These are phyloP conservation scores for Pollenia griseotomentosa DNA, from an alignment of 2,888 invertebrate genomes.

Conservation along the genomic window DNA sequence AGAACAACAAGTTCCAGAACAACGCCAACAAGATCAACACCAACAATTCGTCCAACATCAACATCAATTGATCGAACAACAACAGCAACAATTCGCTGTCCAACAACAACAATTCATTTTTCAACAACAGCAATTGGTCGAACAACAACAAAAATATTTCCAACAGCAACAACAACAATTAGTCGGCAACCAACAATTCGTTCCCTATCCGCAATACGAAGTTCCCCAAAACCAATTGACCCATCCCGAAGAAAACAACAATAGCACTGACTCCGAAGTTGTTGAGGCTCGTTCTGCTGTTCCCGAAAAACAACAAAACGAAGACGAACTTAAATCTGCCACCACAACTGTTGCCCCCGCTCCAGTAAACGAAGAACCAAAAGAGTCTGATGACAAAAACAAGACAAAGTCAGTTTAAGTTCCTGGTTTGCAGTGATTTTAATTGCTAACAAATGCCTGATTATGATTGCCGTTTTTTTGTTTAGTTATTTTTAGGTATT, in stretches of 20 bases:
- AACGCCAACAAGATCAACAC: conserved; percentile 34
- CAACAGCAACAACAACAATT: conserved; percentile 62
- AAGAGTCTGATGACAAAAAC: conserved; percentile 45
- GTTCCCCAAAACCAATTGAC: conserved; percentile 65
- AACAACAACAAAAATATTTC: conserved; percentile 64
- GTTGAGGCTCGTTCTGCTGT: conserved; percentile 78
- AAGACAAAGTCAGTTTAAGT: conserved; percentile 59
- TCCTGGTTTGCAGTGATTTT: conserved; percentile 20
- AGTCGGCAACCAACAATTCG: conserved; percentile 71
- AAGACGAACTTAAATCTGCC: conserved; percentile 1
- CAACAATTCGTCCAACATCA: conserved; percentile 53
- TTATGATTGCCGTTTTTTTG: conserved; percentile 68
- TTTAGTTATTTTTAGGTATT: conserved; percentile 66
- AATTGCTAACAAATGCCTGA: conserved; percentile 48
- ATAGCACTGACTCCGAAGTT: conserved; percentile 78
- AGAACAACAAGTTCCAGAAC: conserved; percentile 55
- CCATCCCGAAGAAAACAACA: conserved; percentile 60
- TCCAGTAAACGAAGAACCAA: conserved; percentile 75
- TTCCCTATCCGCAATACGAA: conserved; percentile 76
- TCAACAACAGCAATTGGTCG: conserved; percentile 59
- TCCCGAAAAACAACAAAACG: conserved; percentile 28
- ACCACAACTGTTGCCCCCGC: conserved; percentile 76
- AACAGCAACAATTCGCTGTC: conserved; percentile 69
- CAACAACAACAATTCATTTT: conserved; percentile 63
- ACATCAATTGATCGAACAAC: conserved; percentile 59